Conservation (phyloP, 2,797 vertebrate genomes). For the Nannoperca australis region DNA sequence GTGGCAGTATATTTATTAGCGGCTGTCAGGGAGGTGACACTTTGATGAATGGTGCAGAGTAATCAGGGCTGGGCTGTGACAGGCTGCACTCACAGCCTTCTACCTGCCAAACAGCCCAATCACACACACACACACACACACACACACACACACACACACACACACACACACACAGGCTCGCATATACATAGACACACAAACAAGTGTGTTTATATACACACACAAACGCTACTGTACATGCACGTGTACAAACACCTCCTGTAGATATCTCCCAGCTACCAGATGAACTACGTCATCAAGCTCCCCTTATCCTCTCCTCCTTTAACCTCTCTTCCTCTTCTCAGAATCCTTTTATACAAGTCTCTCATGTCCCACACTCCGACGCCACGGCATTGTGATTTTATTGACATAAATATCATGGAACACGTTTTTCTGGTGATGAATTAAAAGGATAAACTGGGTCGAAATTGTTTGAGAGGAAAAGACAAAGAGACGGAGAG, state of each 20-base stretch:
- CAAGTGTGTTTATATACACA: constrained; percentile 44
- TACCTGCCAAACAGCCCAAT: constrained; percentile 92
- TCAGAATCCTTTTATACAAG: constrained; percentile 24
- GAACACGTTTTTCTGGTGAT: constrained; percentile 65
- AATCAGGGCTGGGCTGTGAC: constrained; percentile 95
- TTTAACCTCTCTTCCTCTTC: constrained; percentile 33
- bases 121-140: constrained; percentile 78
- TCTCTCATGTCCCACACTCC: constrained; percentile 33
- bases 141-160: constrained; percentile 50
- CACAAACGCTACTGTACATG: constrained; percentile 59
- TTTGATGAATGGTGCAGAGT: constrained; percentile 99
- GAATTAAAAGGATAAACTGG: constrained; percentile 71
- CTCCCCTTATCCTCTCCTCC: constrained; percentile 46
- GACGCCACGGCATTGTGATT: constrained; percentile 51
- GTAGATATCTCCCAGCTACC: constrained; percentile 54
- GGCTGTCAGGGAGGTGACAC: constrained; percentile 99
- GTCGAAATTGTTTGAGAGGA: constrained; percentile 57
- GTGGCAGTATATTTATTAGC: constrained; percentile 99
- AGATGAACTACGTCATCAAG: constrained; percentile 86
- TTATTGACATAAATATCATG: constrained; percentile 66
- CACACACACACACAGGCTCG: constrained; percentile 34
- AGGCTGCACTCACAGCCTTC: constrained; percentile 96
- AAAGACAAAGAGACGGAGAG: constrained; percentile 60
- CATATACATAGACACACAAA: constrained; percentile 43
- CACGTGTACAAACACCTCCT: constrained; percentile 60